Conservation (phyloP, 2,888 invertebrate genomes). For the Lasioglossum calceatum region DNA sequence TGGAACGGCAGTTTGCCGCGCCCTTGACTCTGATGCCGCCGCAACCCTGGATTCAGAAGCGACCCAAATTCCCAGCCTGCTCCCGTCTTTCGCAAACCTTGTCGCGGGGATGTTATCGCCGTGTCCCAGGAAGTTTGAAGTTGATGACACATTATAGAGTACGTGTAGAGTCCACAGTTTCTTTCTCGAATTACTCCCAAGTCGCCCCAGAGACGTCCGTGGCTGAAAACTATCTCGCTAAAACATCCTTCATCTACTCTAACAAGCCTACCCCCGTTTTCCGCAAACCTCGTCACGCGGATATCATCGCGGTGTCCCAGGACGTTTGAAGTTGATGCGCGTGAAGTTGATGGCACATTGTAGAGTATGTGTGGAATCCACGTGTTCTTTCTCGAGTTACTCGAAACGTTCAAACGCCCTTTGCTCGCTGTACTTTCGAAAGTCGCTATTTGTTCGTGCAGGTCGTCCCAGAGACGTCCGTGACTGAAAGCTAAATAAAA, state of each 20-base stretch:
- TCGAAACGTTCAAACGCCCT: too few relatives aligned
- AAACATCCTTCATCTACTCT: too few relatives aligned
- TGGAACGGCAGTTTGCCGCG: constrained; percentile 30
- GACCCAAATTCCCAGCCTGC: constrained; percentile 24
- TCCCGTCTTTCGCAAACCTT: constrained; percentile 20
- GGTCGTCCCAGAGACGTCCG: not conserved
- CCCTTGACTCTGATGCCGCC: constrained; percentile 42
- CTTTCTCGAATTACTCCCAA: too few relatives aligned
- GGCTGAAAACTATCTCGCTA: not conserved
- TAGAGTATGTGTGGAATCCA: too few relatives aligned
- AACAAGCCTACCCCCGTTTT: constrained; percentile 14
- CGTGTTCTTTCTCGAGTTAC: too few relatives aligned
- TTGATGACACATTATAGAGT: not conserved
- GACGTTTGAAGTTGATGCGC: not conserved
- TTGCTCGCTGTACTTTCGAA: not conserved
- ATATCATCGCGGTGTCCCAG: not conserved
- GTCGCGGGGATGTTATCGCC: not conserved
- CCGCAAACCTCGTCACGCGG: not conserved
- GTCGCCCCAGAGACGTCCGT: not conserved
- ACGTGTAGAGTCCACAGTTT: too few relatives aligned
- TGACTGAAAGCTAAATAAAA: not conserved
- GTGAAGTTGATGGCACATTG: too few relatives aligned
- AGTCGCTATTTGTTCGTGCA: not conserved
- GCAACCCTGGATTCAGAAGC: not conserved
- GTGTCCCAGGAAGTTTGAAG: not conserved